Percentiles rank a stretch among this genome's conserved stretches.
Evolutionary conservation across 2,113 vertebrate species (phyloP).

Genomic region (Phylloscopus whistleri): DNA sequence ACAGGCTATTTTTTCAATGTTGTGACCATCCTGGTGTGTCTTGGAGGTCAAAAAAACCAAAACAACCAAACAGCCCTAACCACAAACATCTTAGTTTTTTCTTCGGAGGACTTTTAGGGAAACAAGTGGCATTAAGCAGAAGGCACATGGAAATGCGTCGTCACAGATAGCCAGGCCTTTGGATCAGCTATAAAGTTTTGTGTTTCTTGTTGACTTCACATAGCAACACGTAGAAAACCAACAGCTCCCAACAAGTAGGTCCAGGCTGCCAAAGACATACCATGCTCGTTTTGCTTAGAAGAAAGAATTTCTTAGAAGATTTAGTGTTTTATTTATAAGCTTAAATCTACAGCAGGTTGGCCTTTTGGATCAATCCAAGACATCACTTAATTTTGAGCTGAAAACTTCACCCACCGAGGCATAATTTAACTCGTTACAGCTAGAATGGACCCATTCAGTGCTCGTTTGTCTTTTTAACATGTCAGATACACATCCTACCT

Average conservation of each 20-base stretch:
- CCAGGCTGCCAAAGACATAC: not conserved
- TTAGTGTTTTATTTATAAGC: not conserved
- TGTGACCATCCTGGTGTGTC: not conserved
- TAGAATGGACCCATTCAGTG: not conserved
- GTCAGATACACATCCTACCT: not conserved
- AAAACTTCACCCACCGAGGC: not conserved
- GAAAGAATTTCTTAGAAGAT: not conserved
- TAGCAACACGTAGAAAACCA: not conserved
- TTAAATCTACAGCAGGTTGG: accelerated
- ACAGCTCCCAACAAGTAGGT: not conserved
- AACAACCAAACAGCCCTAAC: not conserved
- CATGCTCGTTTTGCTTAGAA: not conserved
- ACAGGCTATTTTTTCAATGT: not conserved
- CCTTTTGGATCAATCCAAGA: not conserved
- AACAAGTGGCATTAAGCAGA: not conserved
- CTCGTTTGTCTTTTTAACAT: not conserved
- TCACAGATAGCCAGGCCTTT: not conserved
- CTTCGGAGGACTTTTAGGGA: not conserved
- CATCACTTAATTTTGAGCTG: not conserved
- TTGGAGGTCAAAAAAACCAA: not conserved
- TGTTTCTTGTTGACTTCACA: not conserved
- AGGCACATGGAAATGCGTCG: accelerated
- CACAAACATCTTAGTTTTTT: not conserved
- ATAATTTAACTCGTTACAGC: not conserved
- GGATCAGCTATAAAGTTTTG: not conserved